phyloP scores from a whole-genome alignment of 2,888 invertebrate species.

The Metellina segmentata region DNA sequence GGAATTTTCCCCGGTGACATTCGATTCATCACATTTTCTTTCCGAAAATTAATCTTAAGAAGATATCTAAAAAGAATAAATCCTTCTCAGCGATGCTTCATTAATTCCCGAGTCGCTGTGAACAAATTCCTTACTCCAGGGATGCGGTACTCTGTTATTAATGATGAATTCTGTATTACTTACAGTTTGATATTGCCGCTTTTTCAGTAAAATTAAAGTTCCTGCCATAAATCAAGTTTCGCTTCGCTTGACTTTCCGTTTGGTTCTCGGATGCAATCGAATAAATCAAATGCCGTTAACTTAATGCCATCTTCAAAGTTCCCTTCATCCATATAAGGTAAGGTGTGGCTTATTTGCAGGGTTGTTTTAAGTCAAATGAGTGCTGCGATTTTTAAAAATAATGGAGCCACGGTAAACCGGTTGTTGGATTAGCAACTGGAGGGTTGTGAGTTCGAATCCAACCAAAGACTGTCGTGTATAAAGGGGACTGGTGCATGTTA shows the following conservation, averaged over 20 bases:
- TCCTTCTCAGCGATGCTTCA: conserved; percentile 46
- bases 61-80: conserved; percentile 51
- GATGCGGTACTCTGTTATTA: conserved; percentile 39
- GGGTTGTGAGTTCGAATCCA: too few species aligned
- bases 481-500: too few species aligned
- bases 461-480: too few species aligned
- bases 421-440: too few species aligned
- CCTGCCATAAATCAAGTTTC: conserved; percentile 39
- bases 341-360: conserved; percentile 23
- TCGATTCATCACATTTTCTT: conserved; percentile 49
- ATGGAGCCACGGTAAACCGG: too few species aligned
- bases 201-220: conserved; percentile 34
- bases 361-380: not conserved
- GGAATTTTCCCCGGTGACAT: not conserved
- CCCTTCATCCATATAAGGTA: conserved; percentile 16
- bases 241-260: conserved; percentile 44
- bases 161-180: conserved; percentile 59
- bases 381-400: too few species aligned
- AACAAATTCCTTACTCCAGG: conserved; percentile 39
- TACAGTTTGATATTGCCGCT: conserved; percentile 30
- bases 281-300: conserved; percentile 41
- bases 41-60: conserved; percentile 40
- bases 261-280: conserved; percentile 41
- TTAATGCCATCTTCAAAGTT: conserved; percentile 27
- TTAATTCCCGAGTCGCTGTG: conserved; percentile 51